Percentiles rank a stretch among this genome's conserved stretches.
Evolutionary conservation across 2,113 vertebrate genomes (phyloP).

Genomic region (Xenus cinereus): DNA sequence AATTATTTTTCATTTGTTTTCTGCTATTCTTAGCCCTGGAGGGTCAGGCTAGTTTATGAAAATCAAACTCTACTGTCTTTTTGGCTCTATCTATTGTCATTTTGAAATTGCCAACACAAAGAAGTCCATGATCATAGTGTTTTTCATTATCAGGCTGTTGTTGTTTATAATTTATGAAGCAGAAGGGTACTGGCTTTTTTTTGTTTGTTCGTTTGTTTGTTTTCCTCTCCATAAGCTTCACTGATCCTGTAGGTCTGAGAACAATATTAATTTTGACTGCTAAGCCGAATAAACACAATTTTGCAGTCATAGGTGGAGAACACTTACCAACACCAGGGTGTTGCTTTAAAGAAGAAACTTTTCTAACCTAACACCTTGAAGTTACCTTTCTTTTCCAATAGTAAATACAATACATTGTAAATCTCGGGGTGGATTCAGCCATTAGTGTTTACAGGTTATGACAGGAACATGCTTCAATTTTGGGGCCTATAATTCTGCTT

Average conservation of each 20-base stretch:
- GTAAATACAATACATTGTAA: not conserved
- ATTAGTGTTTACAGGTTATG: not conserved
- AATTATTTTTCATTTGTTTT: slow-evolving; percentile 42
- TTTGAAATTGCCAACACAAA: not conserved
- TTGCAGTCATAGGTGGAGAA: slow-evolving; percentile 24
- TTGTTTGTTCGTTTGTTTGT: not conserved
- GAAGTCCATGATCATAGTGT: not conserved
- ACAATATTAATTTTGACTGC: slow-evolving; percentile 62
- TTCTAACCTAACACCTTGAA: slow-evolving; percentile 25
- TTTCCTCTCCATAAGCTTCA: slow-evolving; percentile 47
- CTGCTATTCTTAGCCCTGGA: not conserved
- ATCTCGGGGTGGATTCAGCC: not conserved
- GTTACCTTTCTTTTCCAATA: not conserved
- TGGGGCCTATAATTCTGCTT: not conserved
- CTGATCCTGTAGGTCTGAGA: slow-evolving; percentile 21
- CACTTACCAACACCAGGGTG: slow-evolving; percentile 13
- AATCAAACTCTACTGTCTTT: slow-evolving; percentile 3
- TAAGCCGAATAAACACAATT: slow-evolving; percentile 61
- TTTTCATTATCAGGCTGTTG: slow-evolving; percentile 32
- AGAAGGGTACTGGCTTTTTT: not conserved
- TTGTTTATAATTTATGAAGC: slow-evolving; percentile 64
- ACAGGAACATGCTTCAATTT: not conserved
- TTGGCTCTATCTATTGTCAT: not conserved
- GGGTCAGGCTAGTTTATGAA: slow-evolving; percentile 4
- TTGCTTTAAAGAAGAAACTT: slow-evolving; percentile 55